Conservation (phyloP, 1,140 invertebrate genomes). For the Drosophila mayri region DNA sequence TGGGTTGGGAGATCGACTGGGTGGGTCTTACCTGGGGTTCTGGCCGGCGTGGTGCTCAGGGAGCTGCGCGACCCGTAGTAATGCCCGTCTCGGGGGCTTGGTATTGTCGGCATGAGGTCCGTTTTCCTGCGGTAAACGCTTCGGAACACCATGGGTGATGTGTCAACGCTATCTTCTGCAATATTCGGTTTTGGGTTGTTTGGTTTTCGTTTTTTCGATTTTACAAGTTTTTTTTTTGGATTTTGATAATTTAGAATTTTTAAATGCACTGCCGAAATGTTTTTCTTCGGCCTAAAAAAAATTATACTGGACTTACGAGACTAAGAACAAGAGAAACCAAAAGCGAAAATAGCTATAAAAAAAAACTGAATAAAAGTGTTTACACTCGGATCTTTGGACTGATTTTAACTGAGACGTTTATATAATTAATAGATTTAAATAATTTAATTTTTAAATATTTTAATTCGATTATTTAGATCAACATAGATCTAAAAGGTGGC, state of each 20-base stretch:
- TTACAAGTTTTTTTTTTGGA: slow-evolving; percentile 5
- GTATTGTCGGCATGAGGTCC: slow-evolving; percentile 95
- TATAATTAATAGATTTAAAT: background rate
- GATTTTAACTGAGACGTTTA: background rate
- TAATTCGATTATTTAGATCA: background rate
- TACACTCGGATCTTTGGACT: slow-evolving; percentile 6
- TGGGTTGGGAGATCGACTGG: slow-evolving; percentile 9
- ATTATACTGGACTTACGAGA: slow-evolving; percentile 45
- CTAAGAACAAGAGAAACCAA: slow-evolving; percentile 49
- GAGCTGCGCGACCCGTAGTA: slow-evolving; percentile 86
- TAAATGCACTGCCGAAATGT: slow-evolving; percentile 36
- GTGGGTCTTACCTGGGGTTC: slow-evolving; percentile 88
- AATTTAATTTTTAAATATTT: background rate
- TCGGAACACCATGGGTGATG: slow-evolving; percentile 86
- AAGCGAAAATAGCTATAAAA: slow-evolving; percentile 37
- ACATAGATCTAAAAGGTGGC: too few relatives aligned
- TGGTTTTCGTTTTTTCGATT: slow-evolving; percentile 20
- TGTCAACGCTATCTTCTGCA: slow-evolving; percentile 85
- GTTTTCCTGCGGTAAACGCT: slow-evolving; percentile 93
- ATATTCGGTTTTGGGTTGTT: slow-evolving; percentile 62
- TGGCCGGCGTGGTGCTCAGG: slow-evolving; percentile 87
- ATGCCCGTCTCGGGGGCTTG: slow-evolving; percentile 89
- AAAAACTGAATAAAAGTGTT: slow-evolving; percentile 7
- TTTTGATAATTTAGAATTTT: slow-evolving; percentile 36
- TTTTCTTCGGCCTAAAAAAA: slow-evolving; percentile 36